Percentiles rank a stretch among this genome's conserved stretches.
phyloP scores from a whole-genome alignment of 2,888 invertebrate species.

The Conus canariensis region DNA sequence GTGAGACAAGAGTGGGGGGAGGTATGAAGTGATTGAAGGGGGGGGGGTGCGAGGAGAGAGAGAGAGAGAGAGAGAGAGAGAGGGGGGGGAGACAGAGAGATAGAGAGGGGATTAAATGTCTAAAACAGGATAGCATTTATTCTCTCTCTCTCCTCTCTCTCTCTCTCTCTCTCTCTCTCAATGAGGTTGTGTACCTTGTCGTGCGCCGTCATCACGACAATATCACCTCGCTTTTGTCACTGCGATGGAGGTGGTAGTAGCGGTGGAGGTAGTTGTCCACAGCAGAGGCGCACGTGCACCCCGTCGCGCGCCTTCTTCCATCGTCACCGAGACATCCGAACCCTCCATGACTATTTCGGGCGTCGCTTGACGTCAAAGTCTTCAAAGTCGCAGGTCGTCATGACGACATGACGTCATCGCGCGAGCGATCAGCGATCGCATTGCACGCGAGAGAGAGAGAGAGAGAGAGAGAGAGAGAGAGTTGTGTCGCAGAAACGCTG shows the following conservation, averaged over 20 bases:
- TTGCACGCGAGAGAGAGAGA: constrained; percentile 39
- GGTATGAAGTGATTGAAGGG: no score
- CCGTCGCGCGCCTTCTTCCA: neutral
- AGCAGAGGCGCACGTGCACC: neutral
- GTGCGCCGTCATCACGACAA: neutral
- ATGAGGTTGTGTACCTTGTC: neutral
- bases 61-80: no score
- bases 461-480: constrained; percentile 34
- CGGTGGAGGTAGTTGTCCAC: no score
- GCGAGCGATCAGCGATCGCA: constrained; percentile 39
- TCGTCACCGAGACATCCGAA: constrained; percentile 31
- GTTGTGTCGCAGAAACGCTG: neutral
- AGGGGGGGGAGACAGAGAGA: no score
- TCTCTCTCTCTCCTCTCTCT: constrained; percentile 6
- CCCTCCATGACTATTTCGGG: constrained; percentile 32
- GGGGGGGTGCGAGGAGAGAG: no score
- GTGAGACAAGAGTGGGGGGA: no score
- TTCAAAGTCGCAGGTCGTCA: constrained; percentile 37
- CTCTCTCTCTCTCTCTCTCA: constrained; percentile 2
- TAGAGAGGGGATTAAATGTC: no score
- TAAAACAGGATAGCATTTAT: neutral
- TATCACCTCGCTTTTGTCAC: no score
- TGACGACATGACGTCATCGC: constrained; percentile 42
- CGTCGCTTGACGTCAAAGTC: constrained; percentile 29
- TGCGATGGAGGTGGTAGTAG: no score